These are phyloP conservation scores for Dryobates pubescens DNA, from an alignment of 2,797 vertebrate genomes.

Conservation along the genomic window DNA sequence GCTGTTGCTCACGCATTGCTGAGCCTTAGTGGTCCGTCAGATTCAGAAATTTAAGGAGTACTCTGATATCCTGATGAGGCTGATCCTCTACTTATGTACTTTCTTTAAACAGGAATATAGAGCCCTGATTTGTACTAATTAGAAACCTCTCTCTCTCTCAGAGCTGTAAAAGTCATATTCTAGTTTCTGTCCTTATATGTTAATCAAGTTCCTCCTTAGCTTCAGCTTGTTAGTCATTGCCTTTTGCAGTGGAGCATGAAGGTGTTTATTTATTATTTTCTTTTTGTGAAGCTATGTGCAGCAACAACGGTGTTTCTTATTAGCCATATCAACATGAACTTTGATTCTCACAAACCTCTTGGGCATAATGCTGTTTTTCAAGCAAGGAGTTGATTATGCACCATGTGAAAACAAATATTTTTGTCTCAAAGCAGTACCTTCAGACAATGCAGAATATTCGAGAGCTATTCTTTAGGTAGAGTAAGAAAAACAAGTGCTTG, in stretches of 20 bases:
- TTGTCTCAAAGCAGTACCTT: not conserved
- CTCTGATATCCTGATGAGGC: not conserved
- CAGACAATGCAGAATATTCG: not conserved
- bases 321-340: not conserved
- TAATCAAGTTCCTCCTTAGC: not conserved
- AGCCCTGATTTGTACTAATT: not conserved
- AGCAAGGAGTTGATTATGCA: not conserved
- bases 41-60: accelerated
- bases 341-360: not conserved
- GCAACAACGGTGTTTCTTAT: not conserved
- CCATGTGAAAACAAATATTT: not conserved
- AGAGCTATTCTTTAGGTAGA: not conserved
- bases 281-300: not conserved
- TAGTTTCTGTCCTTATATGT: not conserved
- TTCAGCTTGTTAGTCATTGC: not conserved
- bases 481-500: not conserved
- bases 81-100: not conserved
- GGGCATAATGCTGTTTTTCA: not conserved
- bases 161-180: not conserved
- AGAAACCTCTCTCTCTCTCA: not conserved
- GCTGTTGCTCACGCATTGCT: not conserved
- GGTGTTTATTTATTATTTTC: not conserved
- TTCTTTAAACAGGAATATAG: not conserved
- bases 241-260: not conserved
- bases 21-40: not conserved